A percentile compares a stretch with the other conserved stretches of the same genome.
Conservation (phyloP, 2,888 invertebrate species). For the Agonopterix alstromeriana region DNA sequence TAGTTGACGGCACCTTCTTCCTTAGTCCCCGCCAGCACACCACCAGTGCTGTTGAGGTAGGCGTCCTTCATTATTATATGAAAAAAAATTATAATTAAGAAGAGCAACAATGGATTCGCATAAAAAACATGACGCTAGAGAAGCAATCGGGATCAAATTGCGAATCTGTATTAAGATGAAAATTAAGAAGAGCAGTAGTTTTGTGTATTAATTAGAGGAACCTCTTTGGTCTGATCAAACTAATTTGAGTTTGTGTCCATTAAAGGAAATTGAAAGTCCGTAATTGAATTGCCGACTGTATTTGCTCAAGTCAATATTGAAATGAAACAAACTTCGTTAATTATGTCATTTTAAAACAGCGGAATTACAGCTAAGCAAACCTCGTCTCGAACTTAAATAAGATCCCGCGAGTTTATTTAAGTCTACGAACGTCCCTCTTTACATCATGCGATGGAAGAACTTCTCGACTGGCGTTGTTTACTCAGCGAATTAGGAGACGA, state of each 20-base stretch:
- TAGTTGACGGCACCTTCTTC: constrained; percentile 99
- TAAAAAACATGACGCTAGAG: no score
- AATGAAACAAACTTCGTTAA: constrained; percentile 4
- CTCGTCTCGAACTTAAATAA: constrained; percentile 54
- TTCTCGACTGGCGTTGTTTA: constrained; percentile 17
- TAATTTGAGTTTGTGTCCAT: background rate
- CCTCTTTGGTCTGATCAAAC: background rate
- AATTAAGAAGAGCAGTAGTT: background rate
- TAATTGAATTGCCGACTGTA: background rate
- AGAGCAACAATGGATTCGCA: no score
- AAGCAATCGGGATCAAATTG: no score
- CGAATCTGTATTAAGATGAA: no score
- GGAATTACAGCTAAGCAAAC: constrained; percentile 8
- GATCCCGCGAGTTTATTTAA: constrained; percentile 55
- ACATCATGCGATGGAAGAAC: constrained; percentile 25
- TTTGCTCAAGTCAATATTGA: constrained; percentile 2
- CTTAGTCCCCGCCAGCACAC: constrained; percentile 95
- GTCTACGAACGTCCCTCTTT: constrained; percentile 35
- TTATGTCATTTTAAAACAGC: constrained; percentile 8
- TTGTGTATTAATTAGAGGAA: background rate
- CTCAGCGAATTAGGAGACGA: constrained; percentile 50
- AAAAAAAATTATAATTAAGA: background rate
- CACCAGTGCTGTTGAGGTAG: constrained; percentile 90
- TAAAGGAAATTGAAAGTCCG: constrained; percentile 11
- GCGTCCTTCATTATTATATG: background rate